A percentile compares a stretch with the other conserved stretches of the same genome.
phyloP scores from a whole-genome alignment of 2,113 vertebrate species.

The Grantiella picta region DNA sequence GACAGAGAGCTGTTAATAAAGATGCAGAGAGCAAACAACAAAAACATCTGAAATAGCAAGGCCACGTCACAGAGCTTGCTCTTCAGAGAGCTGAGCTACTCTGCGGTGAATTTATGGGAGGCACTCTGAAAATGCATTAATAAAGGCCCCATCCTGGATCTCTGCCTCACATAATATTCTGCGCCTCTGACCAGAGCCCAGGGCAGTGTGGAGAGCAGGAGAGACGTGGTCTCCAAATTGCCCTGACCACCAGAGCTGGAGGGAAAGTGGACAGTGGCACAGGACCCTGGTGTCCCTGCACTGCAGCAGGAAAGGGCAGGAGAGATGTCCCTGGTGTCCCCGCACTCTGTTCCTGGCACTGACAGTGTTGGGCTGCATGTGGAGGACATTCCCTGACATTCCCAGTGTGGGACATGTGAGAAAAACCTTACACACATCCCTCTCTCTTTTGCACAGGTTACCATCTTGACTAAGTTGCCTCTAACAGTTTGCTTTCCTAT shows the following conservation, averaged over 20 bases:
- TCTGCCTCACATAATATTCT: background rate
- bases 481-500: background rate
- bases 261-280: too few relatives aligned
- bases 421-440: background rate
- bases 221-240: accelerated
- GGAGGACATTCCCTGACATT: too few relatives aligned
- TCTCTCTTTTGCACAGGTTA: background rate
- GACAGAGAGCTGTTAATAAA: background rate
- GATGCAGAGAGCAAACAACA: background rate
- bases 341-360: background rate
- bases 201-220: background rate
- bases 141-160: background rate
- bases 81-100: background rate
- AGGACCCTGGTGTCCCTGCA: background rate
- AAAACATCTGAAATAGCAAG: conserved; percentile 7
- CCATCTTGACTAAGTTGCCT: background rate
- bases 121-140: background rate
- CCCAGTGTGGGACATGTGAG: background rate
- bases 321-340: too few relatives aligned
- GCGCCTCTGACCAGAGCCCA: accelerated
- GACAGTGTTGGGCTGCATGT: background rate
- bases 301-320: background rate
- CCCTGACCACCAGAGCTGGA: accelerated
- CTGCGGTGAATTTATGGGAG: background rate
- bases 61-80: background rate